These are phyloP conservation scores for Poeciliopsis paucimaculata DNA, from an alignment of 2,797 vertebrate genomes.

Conservation along the genomic window DNA sequence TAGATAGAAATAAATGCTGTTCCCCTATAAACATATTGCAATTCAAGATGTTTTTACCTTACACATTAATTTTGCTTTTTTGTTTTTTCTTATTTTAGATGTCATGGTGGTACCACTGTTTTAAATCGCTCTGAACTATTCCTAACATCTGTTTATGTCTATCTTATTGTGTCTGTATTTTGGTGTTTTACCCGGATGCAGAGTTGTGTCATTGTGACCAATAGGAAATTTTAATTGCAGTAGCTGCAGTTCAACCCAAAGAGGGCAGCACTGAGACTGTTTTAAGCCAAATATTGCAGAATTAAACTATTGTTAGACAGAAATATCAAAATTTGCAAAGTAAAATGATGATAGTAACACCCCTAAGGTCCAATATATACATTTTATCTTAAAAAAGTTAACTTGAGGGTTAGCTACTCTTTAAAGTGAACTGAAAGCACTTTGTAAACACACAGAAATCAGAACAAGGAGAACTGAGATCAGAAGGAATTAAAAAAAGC, in stretches of 20 bases:
- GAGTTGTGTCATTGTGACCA: background rate
- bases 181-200: too few species aligned
- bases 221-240: background rate
- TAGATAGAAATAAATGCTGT: background rate
- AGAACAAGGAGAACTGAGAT: background rate
- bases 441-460: background rate
- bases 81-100: too few species aligned
- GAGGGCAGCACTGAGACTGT: background rate
- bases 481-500: background rate
- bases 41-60: too few species aligned
- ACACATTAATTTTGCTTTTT: too few species aligned
- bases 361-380: background rate
- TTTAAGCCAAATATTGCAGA: background rate
- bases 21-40: background rate
- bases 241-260: background rate
- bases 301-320: background rate
- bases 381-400: background rate
- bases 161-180: too few species aligned
- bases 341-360: background rate
- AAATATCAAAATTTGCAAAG: background rate
- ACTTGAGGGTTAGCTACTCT: background rate
- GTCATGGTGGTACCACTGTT: too few species aligned
- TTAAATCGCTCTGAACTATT: too few species aligned
- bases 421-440: background rate
- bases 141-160: too few species aligned